phyloP scores from a whole-genome alignment of 2,113 vertebrate genomes.

The Tupaia tana region DNA sequence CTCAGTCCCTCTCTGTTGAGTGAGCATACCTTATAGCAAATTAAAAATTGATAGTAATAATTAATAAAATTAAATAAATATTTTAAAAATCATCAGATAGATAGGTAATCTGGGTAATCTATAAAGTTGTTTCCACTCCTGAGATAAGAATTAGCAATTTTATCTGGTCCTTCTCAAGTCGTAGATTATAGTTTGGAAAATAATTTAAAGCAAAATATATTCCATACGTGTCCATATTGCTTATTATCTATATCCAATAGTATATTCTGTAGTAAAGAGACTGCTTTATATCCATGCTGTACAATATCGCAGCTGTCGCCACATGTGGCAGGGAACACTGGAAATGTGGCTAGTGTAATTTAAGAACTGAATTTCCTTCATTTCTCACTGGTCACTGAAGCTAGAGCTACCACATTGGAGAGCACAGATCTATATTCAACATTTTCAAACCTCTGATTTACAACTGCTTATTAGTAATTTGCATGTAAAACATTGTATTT shows the following conservation, averaged over 20 bases:
- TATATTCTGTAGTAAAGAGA: neutral
- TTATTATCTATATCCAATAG: neutral
- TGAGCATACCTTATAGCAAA: too few species aligned
- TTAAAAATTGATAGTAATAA: too few species aligned
- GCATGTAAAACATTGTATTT: slow-evolving; percentile 9
- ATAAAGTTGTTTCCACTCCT: neutral
- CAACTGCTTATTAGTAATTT: neutral
- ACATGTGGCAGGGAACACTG: neutral
- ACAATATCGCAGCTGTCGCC: neutral
- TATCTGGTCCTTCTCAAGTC: neutral
- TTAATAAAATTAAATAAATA: too few species aligned
- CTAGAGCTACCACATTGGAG: neutral
- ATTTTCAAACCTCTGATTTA: neutral
- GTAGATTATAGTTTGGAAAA: neutral
- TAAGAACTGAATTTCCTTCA: neutral
- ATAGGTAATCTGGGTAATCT: neutral
- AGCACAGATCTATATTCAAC: neutral
- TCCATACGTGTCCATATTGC: neutral
- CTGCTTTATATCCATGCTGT: neutral
- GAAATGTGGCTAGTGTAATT: neutral
- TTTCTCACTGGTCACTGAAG: neutral
- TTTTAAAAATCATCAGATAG: too few species aligned
- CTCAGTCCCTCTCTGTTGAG: too few species aligned
- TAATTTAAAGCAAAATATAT: slow-evolving; percentile 10
- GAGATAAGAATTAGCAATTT: neutral